These are phyloP conservation scores for Lepidocolaptes lacrymiger DNA, from an alignment of 2,797 vertebrate species.

Conservation along the genomic window DNA sequence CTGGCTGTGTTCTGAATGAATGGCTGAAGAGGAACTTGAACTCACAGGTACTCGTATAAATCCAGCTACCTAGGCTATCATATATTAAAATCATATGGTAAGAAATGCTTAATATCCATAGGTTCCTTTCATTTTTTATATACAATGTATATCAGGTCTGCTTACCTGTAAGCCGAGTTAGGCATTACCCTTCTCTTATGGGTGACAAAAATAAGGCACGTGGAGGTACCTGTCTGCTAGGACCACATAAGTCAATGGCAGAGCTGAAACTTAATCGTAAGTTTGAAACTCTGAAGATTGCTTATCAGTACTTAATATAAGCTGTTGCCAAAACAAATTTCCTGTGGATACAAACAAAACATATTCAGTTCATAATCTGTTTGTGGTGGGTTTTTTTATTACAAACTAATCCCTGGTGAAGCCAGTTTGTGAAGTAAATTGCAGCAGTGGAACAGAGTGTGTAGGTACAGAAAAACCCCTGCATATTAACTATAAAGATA, in stretches of 20 bases:
- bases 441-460: constrained; percentile 18
- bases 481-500: constrained; percentile 50
- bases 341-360: constrained; percentile 4
- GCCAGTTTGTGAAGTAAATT: constrained; percentile 40
- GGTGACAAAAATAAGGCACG: background rate
- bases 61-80: background rate
- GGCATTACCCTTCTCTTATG: background rate
- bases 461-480: constrained; percentile 23
- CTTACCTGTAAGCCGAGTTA: background rate
- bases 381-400: background rate
- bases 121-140: background rate
- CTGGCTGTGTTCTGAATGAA: background rate
- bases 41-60: background rate
- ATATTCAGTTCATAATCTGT: constrained; percentile 37
- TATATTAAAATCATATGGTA: background rate
- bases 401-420: constrained; percentile 35
- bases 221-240: background rate
- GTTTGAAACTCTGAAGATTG: constrained; percentile 1
- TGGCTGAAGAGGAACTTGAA: background rate
- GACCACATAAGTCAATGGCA: background rate
- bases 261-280: constrained; percentile 1
- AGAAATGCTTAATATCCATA: background rate
- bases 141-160: background rate
- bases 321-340: constrained; percentile 32
- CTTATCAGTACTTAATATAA: constrained; percentile 40